Conservation (phyloP, 2,797 vertebrate genomes). For the Syndactyla subalaris region DNA sequence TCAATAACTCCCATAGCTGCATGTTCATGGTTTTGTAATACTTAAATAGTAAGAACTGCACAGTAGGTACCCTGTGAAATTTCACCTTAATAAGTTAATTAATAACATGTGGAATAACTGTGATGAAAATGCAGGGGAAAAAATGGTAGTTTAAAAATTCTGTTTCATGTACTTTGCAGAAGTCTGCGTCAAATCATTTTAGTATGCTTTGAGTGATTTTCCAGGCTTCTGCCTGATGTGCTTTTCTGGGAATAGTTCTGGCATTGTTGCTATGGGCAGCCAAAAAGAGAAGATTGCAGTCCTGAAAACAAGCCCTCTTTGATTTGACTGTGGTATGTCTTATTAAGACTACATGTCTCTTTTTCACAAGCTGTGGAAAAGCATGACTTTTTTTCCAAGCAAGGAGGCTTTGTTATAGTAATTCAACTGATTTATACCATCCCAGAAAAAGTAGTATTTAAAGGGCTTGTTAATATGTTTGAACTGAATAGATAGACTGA, state of each 20-base stretch:
- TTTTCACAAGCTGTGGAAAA: neutral
- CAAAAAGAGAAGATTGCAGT: neutral
- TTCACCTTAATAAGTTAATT: neutral
- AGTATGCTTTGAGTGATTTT: neutral
- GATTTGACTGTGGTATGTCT: neutral
- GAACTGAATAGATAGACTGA: neutral
- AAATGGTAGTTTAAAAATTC: neutral
- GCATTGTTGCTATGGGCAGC: neutral
- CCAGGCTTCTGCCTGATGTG: neutral
- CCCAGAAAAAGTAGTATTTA: neutral
- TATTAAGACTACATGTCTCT: neutral
- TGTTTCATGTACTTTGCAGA: neutral
- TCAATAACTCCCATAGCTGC: neutral
- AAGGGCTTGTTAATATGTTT: neutral
- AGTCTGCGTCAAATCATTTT: neutral
- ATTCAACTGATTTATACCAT: neutral
- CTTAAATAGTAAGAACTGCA: neutral
- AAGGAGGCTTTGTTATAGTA: neutral
- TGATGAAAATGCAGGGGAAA: neutral
- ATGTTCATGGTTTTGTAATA: fast-evolving
- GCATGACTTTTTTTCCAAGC: neutral
- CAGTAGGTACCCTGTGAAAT: neutral
- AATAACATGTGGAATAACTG: fast-evolving
- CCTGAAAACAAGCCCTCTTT: neutral
- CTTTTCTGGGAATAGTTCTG: neutral